These are phyloP conservation scores for Harpagoxenus sublaevis DNA, from an alignment of 2,888 invertebrate species.

Conservation along the genomic window DNA sequence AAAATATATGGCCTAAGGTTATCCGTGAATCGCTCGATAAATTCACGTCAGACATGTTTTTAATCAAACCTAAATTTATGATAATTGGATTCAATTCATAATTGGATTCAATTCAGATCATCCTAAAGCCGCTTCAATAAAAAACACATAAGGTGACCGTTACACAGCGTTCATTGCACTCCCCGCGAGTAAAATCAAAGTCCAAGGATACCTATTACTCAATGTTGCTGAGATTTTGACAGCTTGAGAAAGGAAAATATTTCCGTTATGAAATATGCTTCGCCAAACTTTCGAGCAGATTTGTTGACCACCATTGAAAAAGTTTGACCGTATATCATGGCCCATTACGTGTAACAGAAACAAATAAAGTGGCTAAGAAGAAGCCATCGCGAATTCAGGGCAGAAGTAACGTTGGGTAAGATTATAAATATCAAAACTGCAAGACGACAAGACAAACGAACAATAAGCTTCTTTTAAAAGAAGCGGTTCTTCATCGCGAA, in stretches of 20 bases:
- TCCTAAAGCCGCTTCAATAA: background rate
- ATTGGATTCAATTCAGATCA: conserved; percentile 5
- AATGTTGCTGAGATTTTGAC: background rate
- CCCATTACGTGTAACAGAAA: conserved; percentile 15
- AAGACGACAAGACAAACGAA: background rate
- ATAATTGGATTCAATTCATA: conserved; percentile 19
- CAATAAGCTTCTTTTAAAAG: background rate
- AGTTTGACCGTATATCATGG: conserved; percentile 26
- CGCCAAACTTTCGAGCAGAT: conserved; percentile 14
- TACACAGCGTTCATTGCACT: conserved; percentile 2
- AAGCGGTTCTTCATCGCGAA: background rate
- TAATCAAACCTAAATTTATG: conserved; percentile 26
- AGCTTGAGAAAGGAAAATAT: background rate
- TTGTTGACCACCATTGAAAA: conserved; percentile 27
- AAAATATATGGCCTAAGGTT: background rate
- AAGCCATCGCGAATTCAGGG: background rate
- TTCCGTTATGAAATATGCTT: background rate
- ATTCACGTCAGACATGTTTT: background rate
- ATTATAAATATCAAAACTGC: background rate
- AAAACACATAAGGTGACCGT: background rate
- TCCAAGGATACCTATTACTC: background rate
- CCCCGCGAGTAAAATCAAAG: background rate
- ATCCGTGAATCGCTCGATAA: background rate
- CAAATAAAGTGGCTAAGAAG: conserved; percentile 7
- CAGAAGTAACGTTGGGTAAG: conserved; percentile 1